phyloP scores from a whole-genome alignment of 2,113 vertebrate species.

The Bagarius yarrelli region DNA sequence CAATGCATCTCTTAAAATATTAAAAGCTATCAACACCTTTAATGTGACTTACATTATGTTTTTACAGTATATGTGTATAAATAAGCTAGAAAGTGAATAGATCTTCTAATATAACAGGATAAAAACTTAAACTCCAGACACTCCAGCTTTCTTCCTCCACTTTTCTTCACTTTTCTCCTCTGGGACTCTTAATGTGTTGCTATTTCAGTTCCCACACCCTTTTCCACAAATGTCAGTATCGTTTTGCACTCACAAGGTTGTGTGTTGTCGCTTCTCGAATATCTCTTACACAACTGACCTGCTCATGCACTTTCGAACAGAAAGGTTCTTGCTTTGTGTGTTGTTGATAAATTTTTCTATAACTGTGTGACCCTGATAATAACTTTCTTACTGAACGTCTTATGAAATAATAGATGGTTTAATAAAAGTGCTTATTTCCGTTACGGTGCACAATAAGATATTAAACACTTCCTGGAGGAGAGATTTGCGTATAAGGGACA shows the following conservation, averaged over 20 bases:
- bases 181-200: neutral
- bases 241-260: neutral
- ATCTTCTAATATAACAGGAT: neutral
- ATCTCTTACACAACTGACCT: neutral
- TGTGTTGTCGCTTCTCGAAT: slow-evolving; percentile 3
- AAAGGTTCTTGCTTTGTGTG: neutral
- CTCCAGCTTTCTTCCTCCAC: neutral
- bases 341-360: neutral
- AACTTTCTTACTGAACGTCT: too few relatives aligned
- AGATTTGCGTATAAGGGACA: too few relatives aligned
- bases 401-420: too few relatives aligned
- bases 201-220: slow-evolving; percentile 36
- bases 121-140: slow-evolving; percentile 4
- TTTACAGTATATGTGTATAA: too few relatives aligned
- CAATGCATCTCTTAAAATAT: neutral
- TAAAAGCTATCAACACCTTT: neutral
- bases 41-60: too few relatives aligned
- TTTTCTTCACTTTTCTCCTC: neutral
- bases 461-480: too few relatives aligned
- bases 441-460: too few relatives aligned
- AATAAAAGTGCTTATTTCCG: too few relatives aligned
- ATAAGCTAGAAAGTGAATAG: neutral
- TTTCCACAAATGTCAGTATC: slow-evolving; percentile 34
- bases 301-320: neutral
- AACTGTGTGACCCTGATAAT: neutral